Evolutionary conservation across 1,140 invertebrate genomes (phyloP).

Genomic region (Heliothis virescens): DNA sequence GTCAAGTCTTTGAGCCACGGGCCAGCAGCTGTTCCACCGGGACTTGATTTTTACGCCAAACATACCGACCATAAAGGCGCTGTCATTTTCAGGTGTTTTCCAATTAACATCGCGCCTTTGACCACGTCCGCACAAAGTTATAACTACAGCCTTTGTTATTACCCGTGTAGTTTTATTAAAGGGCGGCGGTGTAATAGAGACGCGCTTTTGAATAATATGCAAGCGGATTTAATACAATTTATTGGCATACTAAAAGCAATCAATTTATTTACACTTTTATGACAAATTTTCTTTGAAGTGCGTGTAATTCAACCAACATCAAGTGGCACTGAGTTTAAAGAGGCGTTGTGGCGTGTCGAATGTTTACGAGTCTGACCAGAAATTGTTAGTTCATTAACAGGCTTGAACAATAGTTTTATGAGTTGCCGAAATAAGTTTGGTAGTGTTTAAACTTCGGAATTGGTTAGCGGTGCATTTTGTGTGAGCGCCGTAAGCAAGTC

Average conservation of each 20-base stretch:
- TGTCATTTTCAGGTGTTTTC: slow-evolving; percentile 83
- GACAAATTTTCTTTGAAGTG: neutral
- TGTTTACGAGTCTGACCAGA: slow-evolving; percentile 13
- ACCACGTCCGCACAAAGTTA: slow-evolving; percentile 72
- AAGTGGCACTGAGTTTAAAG: neutral
- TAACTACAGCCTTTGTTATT: slow-evolving; percentile 72
- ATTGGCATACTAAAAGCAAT: slow-evolving; percentile 32
- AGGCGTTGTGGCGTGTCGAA: slow-evolving; percentile 17
- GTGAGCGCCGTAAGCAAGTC: slow-evolving; percentile 70
- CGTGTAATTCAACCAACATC: neutral
- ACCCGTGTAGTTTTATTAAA: slow-evolving; percentile 74
- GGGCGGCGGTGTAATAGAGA: slow-evolving; percentile 66
- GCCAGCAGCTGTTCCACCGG: slow-evolving; percentile 52
- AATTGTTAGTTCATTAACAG: slow-evolving; percentile 60
- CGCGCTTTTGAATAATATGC: slow-evolving; percentile 48
- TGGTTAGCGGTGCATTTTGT: slow-evolving; percentile 80
- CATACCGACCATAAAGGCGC: slow-evolving; percentile 78
- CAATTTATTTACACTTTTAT: neutral
- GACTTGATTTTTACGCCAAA: slow-evolving; percentile 82
- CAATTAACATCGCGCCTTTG: slow-evolving; percentile 84
- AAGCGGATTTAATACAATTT: slow-evolving; percentile 45
- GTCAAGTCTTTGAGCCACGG: slow-evolving; percentile 79
- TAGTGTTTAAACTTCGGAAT: slow-evolving; percentile 80
- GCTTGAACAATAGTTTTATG: slow-evolving; percentile 80
- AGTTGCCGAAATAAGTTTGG: slow-evolving; percentile 82